Conservation (phyloP, 64 coral and sea anemone species). For the Pachyseris speciosa region DNA sequence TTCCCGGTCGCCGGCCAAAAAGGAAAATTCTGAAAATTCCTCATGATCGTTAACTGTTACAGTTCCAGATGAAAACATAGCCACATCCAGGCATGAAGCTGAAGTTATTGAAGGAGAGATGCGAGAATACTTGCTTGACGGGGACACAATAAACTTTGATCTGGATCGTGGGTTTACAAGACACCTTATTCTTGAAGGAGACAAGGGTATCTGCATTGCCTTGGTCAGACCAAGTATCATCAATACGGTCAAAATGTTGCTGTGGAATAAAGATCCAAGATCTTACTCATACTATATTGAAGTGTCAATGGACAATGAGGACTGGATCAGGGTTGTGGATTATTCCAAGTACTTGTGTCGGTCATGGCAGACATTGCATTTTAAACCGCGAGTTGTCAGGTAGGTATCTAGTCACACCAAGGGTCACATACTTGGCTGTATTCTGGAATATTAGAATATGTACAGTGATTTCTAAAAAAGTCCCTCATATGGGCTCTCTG, state of each 20-base stretch:
- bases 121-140: conserved; percentile 76
- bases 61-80: conserved; percentile 96
- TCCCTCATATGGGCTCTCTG: too few species aligned
- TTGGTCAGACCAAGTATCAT: conserved; percentile 94
- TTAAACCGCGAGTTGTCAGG: conserved; percentile 97
- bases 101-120: conserved; percentile 97
- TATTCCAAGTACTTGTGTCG: conserved; percentile 93
- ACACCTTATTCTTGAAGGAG: conserved; percentile 85
- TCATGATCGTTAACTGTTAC: not conserved
- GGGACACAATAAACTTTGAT: conserved; percentile 80
- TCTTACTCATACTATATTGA: conserved; percentile 98
- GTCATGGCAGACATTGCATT: conserved; percentile 94
- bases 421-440: not conserved
- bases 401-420: not conserved
- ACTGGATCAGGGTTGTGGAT: conserved; percentile 95
- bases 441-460: too few species aligned
- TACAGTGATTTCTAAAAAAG: too few species aligned
- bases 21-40: too few species aligned
- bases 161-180: conserved; percentile 93
- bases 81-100: conserved; percentile 79
- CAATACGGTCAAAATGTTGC: conserved; percentile 89
- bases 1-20: too few species aligned
- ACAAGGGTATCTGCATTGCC: conserved; percentile 88
- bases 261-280: conserved; percentile 95
- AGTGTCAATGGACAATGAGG: conserved; percentile 94